A percentile compares a stretch with the other conserved stretches of the same genome.
Evolutionary conservation across 2,797 vertebrate species (phyloP).

Genomic region (Spheniscus humboldti): DNA sequence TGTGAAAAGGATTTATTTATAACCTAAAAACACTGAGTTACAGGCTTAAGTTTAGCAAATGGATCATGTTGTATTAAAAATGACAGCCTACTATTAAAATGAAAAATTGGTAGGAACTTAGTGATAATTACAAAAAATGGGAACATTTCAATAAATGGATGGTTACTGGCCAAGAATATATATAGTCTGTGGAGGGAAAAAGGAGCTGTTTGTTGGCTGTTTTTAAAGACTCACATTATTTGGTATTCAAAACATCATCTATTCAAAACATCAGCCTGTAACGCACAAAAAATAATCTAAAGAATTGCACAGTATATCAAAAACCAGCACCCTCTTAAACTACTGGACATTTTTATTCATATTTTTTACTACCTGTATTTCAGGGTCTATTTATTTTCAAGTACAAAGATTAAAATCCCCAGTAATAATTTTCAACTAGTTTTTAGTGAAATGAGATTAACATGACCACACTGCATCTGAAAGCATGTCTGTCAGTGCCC

Average conservation of each 20-base stretch:
- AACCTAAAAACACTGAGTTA: neutral
- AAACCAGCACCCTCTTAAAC: neutral
- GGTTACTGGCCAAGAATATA: constrained; percentile 56
- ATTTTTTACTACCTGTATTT: neutral
- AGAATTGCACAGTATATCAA: neutral
- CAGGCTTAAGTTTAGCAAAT: constrained; percentile 46
- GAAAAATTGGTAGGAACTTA: constrained; percentile 57
- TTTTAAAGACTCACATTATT: constrained; percentile 38
- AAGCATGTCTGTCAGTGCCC: neutral
- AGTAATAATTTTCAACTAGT: neutral
- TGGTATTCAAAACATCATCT: constrained; percentile 44
- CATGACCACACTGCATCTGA: neutral
- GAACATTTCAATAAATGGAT: constrained; percentile 52
- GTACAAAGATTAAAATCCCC: neutral
- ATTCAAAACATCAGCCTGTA: neutral
- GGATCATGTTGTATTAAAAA: constrained; percentile 58
- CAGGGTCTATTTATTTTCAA: constrained; percentile 22
- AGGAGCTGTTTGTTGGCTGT: constrained; percentile 26
- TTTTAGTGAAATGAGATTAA: neutral
- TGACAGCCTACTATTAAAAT: constrained; percentile 63
- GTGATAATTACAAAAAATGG: constrained; percentile 63
- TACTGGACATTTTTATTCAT: neutral
- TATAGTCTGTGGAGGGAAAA: constrained; percentile 44
- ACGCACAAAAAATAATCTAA: neutral
- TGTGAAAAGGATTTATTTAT: constrained; percentile 56